These are phyloP conservation scores for Clunio marinus DNA, from an alignment of 2,888 invertebrate species.

Conservation along the genomic window DNA sequence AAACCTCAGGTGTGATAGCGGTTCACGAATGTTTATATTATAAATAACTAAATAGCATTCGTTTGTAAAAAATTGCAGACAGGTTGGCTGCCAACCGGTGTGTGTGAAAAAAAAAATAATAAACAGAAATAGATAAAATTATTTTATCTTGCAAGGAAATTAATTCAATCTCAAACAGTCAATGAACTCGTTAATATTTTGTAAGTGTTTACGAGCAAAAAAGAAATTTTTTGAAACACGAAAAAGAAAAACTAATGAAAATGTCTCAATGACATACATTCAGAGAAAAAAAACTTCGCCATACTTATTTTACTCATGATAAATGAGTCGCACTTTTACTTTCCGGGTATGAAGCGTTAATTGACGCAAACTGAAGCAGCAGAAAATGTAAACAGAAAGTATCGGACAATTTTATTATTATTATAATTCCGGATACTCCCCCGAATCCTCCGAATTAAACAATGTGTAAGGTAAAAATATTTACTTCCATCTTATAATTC, in stretches of 20 bases:
- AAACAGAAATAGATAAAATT: constrained; percentile 1
- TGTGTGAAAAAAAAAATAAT: neutral
- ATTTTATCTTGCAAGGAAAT: neutral
- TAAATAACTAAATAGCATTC: too few species aligned
- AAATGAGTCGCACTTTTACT: neutral
- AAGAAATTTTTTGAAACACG: neutral
- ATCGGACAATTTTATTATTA: too few species aligned
- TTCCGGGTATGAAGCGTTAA: neutral
- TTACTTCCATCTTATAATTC: too few species aligned
- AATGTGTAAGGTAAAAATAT: too few species aligned
- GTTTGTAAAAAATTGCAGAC: neutral
- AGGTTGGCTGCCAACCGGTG: neutral
- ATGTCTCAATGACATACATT: neutral
- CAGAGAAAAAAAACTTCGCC: neutral
- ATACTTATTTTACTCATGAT: too few species aligned
- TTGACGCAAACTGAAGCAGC: neutral
- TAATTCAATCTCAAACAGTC: neutral
- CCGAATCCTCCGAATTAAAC: too few species aligned
- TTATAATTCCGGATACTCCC: too few species aligned
- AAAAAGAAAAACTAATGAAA: too few species aligned
- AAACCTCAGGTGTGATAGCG: too few species aligned
- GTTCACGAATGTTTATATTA: too few species aligned
- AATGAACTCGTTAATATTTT: neutral
- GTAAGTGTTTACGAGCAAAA: neutral
- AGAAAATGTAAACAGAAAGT: neutral